phyloP scores from a whole-genome alignment of 2,113 vertebrate species.

The Aphelocoma coerulescens region DNA sequence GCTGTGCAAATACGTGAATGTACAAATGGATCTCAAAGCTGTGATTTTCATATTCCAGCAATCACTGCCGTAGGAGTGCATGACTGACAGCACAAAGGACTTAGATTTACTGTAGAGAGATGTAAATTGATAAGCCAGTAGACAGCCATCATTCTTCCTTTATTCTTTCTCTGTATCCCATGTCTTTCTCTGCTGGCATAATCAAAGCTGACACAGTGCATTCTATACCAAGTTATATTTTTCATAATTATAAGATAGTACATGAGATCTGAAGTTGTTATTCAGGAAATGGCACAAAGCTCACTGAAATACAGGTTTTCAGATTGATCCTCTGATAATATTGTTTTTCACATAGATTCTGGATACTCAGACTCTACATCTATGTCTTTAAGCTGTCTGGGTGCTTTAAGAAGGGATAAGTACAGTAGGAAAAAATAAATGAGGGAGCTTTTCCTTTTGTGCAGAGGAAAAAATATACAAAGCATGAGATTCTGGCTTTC shows the following conservation, averaged over 20 bases:
- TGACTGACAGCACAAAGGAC: conserved; percentile 48
- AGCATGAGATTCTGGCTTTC: background rate
- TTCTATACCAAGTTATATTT: background rate
- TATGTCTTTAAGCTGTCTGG: conserved; percentile 24
- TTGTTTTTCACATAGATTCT: conserved; percentile 25
- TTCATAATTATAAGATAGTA: conserved; percentile 8
- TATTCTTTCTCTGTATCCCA: conserved; percentile 14
- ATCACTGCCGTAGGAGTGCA: background rate
- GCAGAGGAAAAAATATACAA: background rate
- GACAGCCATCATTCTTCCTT: conserved; percentile 35
- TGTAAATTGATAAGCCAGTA: conserved; percentile 55
- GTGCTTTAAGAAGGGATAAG: background rate
- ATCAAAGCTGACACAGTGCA: conserved; percentile 11
- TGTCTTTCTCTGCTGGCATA: background rate
- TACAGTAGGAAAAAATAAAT: background rate
- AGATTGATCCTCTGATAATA: background rate
- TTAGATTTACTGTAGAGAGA: conserved; percentile 40
- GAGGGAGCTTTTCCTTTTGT: background rate
- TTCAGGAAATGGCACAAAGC: conserved; percentile 26
- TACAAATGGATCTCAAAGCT: background rate
- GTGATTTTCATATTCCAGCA: conserved; percentile 19
- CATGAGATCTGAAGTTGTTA: background rate
- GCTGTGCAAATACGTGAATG: background rate
- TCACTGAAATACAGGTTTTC: conserved; percentile 41
- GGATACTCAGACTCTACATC: background rate